Percentiles rank a stretch among this genome's conserved stretches.
Conservation (phyloP, 2,113 vertebrate species). For the Tupaia chinensis region DNA sequence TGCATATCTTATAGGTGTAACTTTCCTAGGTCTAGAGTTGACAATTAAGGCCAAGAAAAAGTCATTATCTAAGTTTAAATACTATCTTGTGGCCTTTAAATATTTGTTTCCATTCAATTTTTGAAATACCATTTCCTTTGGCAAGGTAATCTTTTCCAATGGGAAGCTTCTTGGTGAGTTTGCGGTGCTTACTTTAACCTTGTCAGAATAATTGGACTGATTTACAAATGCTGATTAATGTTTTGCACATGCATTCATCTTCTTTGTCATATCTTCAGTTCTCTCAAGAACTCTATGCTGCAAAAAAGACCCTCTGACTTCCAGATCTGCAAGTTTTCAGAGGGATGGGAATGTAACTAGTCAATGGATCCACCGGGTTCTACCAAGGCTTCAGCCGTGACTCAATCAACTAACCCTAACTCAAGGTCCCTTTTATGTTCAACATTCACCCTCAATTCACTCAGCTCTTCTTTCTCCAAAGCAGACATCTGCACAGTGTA, state of each 20-base stretch:
- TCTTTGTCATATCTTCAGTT: background rate
- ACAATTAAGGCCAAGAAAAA: constrained; percentile 69
- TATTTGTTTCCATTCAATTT: constrained; percentile 58
- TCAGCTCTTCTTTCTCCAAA: background rate
- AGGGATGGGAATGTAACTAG: background rate
- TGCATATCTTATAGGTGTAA: constrained; percentile 77
- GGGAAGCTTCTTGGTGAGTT: constrained; percentile 17
- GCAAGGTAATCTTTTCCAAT: constrained; percentile 42
- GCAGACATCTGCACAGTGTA: background rate
- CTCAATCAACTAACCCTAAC: background rate
- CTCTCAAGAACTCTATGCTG: background rate
- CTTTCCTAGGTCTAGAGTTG: constrained; percentile 56
- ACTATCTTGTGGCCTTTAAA: constrained; percentile 72
- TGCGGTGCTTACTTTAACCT: constrained; percentile 59
- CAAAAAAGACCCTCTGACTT: background rate
- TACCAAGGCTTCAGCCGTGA: background rate
- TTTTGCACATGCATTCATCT: background rate
- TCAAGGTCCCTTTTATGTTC: background rate
- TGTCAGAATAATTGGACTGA: constrained; percentile 61
- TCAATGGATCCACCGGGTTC: background rate
- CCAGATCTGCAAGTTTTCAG: background rate
- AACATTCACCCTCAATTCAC: background rate
- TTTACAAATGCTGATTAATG: constrained; percentile 4
- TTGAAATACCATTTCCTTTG: constrained; percentile 77
- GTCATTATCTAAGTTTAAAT: constrained; percentile 47